phyloP scores from a whole-genome alignment of 2,113 vertebrate genomes.

The Ammodytes dubius region DNA sequence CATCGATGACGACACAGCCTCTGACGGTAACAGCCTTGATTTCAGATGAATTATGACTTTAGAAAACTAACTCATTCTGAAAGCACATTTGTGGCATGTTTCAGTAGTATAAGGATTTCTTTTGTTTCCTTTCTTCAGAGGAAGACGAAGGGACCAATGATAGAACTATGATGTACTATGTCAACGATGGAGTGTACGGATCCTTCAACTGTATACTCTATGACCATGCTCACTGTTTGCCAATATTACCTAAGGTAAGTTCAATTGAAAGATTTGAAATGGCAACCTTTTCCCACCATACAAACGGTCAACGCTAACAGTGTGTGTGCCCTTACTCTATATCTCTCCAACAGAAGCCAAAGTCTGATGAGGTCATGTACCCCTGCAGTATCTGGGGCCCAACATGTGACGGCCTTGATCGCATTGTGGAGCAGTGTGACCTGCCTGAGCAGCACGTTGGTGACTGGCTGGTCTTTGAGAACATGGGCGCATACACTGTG shows the following conservation, averaged over 20 bases:
- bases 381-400: slow-evolving; percentile 97
- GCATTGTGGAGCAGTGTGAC: slow-evolving; percentile 91
- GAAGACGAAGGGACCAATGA: slow-evolving; percentile 90
- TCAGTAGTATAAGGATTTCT: not conserved
- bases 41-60: not conserved
- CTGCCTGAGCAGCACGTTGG: slow-evolving; percentile 95
- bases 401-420: slow-evolving; percentile 95
- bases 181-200: slow-evolving; percentile 98
- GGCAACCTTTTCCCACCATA: not conserved
- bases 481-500: slow-evolving; percentile 98
- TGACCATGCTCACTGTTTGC: slow-evolving; percentile 94
- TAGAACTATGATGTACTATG: slow-evolving; percentile 96
- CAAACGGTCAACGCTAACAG: not conserved
- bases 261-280: not conserved
- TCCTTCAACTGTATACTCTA: slow-evolving; percentile 98
- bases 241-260: slow-evolving; percentile 91
- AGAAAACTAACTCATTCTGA: not conserved
- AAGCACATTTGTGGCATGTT: not conserved
- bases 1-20: slow-evolving; percentile 88
- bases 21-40: slow-evolving; percentile 84
- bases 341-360: slow-evolving; percentile 86
- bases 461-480: slow-evolving; percentile 97
- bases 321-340: not conserved
- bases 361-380: slow-evolving; percentile 92
- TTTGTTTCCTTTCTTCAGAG: slow-evolving; percentile 79